Conservation (phyloP, 2,113 vertebrate genomes). For the Toxotes jaculatrix region DNA sequence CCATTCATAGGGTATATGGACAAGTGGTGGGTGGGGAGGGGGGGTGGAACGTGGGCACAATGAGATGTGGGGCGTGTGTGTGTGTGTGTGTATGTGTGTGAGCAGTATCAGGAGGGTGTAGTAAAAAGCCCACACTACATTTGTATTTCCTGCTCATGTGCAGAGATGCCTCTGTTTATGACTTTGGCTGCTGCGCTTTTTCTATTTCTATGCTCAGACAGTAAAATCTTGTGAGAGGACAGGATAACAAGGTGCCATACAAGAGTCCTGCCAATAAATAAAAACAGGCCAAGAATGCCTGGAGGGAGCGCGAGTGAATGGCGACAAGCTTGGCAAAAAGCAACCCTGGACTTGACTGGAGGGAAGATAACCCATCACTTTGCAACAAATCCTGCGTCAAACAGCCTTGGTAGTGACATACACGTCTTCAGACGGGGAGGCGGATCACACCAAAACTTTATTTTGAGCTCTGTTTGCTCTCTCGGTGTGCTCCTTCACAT, state of each 20-base stretch:
- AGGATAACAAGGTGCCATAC: slow-evolving; percentile 54
- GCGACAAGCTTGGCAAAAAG: slow-evolving; percentile 44
- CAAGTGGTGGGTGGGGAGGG: slow-evolving; percentile 40
- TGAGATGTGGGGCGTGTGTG: slow-evolving; percentile 17
- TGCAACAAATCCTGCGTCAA: slow-evolving; percentile 41
- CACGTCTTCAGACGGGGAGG: slow-evolving; percentile 5
- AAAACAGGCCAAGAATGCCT: slow-evolving; percentile 38
- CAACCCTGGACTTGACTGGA: background rate
- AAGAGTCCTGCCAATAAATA: slow-evolving; percentile 36
- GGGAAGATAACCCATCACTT: background rate
- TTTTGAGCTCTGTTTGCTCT: slow-evolving; percentile 48
- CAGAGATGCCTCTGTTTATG: slow-evolving; percentile 38
- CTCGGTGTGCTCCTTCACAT: slow-evolving; percentile 12
- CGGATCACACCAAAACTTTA: slow-evolving; percentile 14
- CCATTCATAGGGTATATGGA: slow-evolving; percentile 59
- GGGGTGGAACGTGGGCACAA: slow-evolving; percentile 36
- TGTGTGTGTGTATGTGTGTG: slow-evolving; percentile 3
- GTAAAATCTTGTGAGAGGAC: slow-evolving; percentile 27
- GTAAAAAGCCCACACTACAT: slow-evolving; percentile 1
- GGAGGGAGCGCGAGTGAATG: slow-evolving; percentile 6
- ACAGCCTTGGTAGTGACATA: background rate
- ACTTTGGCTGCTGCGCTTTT: slow-evolving; percentile 25
- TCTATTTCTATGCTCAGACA: slow-evolving; percentile 16
- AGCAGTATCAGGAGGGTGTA: background rate
- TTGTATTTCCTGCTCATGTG: background rate